Conservation (phyloP, 2,888 invertebrate genomes). For the Celastrina argiolus region DNA sequence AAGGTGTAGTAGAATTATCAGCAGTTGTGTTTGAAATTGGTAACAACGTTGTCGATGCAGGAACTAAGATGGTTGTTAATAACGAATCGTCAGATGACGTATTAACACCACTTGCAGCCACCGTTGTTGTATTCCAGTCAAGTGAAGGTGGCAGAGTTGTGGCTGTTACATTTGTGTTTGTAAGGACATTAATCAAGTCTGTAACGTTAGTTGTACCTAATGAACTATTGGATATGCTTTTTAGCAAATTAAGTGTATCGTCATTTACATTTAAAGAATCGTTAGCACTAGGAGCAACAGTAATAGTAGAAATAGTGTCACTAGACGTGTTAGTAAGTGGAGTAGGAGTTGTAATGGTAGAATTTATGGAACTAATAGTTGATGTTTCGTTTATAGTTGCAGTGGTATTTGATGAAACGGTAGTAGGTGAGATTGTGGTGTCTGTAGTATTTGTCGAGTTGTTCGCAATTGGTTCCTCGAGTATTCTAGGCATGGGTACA, state of each 20-base stretch:
- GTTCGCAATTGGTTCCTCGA: not conserved
- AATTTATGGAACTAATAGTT: not conserved
- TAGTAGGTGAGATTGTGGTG: not conserved
- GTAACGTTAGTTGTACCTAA: not conserved
- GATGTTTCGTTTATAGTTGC: not conserved
- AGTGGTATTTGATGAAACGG: not conserved
- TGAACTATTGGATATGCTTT: not conserved
- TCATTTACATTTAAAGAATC: not conserved
- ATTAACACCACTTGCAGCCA: too few species aligned
- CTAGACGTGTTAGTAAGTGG: not conserved
- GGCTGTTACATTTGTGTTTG: not conserved
- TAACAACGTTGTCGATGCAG: not conserved
- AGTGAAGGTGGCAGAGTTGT: not conserved
- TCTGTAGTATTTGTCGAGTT: constrained; percentile 10
- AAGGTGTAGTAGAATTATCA: constrained; percentile 11
- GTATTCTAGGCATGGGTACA: constrained; percentile 23
- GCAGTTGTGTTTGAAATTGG: not conserved
- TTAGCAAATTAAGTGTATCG: not conserved
- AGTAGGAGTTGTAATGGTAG: not conserved
- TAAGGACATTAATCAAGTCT: not conserved
- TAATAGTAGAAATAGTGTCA: not conserved
- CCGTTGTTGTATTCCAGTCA: not conserved
- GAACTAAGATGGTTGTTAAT: not conserved
- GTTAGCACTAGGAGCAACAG: not conserved
- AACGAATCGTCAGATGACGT: not conserved